Conservation (phyloP, 2,797 vertebrate species). For the Ctenosaura bakeri region DNA sequence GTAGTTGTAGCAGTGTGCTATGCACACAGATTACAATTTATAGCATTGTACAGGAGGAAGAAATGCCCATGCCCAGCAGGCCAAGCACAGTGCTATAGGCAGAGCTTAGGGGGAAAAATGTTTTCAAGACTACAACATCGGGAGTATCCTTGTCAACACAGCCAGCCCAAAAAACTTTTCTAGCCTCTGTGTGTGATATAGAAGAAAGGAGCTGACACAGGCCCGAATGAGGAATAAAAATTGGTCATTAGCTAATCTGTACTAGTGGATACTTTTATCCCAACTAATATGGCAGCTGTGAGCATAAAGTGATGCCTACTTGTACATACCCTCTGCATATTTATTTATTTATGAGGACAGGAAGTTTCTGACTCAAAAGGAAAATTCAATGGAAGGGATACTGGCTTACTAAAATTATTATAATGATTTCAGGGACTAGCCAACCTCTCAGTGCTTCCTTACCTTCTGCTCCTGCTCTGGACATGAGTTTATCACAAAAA, state of each 20-base stretch:
- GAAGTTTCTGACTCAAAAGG: not conserved
- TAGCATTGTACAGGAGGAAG: not conserved
- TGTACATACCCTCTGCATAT: not conserved
- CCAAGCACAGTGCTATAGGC: no score
- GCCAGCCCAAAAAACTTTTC: no score
- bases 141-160: no score
- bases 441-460: not conserved
- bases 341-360: no score
- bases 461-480: not conserved
- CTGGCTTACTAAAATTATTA: not conserved
- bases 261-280: not conserved
- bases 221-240: no score
- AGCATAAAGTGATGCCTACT: not conserved
- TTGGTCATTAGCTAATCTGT: no score
- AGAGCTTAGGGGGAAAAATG: no score
- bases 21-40: not conserved
- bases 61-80: not conserved
- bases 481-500: not conserved
- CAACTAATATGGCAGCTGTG: not conserved
- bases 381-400: not conserved
- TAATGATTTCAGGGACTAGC: not conserved
- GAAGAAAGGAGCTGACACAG: no score
- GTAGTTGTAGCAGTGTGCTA: not conserved
- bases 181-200: no score
- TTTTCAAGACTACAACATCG: no score